Evolutionary conservation across 2,113 vertebrate genomes (phyloP).

Genomic region (Rhinolophus sinicus): DNA sequence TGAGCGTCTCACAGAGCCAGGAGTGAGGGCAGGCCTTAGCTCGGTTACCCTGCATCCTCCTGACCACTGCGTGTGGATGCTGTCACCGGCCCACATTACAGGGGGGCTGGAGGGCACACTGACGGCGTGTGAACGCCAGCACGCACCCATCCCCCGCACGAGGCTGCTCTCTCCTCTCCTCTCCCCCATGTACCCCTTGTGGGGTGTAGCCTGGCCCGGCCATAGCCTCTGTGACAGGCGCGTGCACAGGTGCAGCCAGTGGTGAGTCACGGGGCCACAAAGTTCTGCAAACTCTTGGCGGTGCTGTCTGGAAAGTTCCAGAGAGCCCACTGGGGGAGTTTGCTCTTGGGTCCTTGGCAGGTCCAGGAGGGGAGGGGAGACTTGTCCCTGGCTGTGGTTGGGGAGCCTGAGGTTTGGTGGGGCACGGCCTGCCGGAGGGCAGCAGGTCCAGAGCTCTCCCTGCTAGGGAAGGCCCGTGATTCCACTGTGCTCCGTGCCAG

Average conservation of each 20-base stretch:
- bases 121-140: not conserved
- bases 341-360: not conserved
- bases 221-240: not conserved
- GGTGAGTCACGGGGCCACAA: too few species aligned
- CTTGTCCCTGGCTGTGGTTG: not conserved
- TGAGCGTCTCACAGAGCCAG: not conserved
- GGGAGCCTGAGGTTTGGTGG: not conserved
- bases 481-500: not conserved
- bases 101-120: not conserved
- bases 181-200: not conserved
- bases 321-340: not conserved
- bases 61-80: accelerated
- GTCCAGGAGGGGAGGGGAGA: not conserved
- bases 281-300: not conserved
- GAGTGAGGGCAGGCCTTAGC: not conserved
- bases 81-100: accelerated
- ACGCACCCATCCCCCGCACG: accelerated
- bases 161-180: not conserved
- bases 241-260: not conserved
- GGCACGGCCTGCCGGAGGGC: not conserved
- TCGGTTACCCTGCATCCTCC: not conserved
- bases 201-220: not conserved
- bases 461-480: not conserved
- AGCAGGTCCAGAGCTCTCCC: not conserved
- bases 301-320: not conserved